phyloP scores from a whole-genome alignment of 2,888 invertebrate genomes.

The Stegophylla sp. region DNA sequence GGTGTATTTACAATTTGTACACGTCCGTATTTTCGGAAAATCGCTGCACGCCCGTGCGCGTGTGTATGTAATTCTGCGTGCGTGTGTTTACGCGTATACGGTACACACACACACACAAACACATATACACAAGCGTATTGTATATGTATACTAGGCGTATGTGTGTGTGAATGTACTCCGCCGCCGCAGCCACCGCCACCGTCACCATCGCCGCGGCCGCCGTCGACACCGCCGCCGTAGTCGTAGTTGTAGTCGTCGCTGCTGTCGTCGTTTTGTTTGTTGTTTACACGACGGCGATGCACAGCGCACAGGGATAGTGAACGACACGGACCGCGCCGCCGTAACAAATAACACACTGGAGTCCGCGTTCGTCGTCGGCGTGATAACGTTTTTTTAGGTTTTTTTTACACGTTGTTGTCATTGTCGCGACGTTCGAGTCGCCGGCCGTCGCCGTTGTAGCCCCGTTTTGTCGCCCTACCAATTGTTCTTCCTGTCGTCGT shows the following conservation, averaged over 20 bases:
- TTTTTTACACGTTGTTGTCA: not conserved
- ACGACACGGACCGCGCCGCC: constrained; percentile 20
- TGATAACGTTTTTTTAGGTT: too few species aligned
- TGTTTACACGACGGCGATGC: constrained; percentile 44
- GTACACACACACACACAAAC: not conserved
- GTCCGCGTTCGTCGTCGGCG: too few species aligned
- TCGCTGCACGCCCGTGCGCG: too few species aligned
- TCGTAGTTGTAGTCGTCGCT: constrained; percentile 18
- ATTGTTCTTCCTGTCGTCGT: too few species aligned
- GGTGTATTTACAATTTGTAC: too few species aligned
- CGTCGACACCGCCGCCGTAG: not conserved
- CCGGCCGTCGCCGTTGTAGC: not conserved
- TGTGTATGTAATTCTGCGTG: not conserved
- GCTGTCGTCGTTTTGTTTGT: constrained; percentile 51
- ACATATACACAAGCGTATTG: not conserved
- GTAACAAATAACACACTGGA: too few species aligned
- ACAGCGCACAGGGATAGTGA: constrained; percentile 33
- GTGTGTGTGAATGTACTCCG: constrained; percentile 18
- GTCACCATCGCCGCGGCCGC: not conserved
- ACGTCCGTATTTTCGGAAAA: too few species aligned
- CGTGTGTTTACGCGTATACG: not conserved
- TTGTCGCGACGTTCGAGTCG: not conserved
- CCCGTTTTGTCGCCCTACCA: constrained; percentile 3
- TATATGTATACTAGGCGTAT: not conserved
- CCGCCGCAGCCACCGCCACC: not conserved